Base-by-base conservation (phyloP, 1,140 invertebrate species). In the Papilio xuthus region DNA sequence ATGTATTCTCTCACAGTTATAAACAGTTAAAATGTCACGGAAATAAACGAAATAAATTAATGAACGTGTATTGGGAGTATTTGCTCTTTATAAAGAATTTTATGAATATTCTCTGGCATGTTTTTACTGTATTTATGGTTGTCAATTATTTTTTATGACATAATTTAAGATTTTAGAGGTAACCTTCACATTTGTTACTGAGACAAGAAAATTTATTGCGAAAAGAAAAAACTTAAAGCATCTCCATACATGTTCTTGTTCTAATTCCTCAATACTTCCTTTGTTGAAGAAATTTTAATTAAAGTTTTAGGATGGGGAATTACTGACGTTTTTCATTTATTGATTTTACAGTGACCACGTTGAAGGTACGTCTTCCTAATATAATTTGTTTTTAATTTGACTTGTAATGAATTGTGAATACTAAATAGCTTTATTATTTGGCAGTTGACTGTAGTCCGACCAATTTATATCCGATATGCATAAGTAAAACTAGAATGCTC, bases 271-370 rank as follows among this genome's bases (percentile, higher is more conserved):
- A 63, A 63, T 63, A 28, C 60, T 26, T 63, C 60, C 26, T 63
- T 63, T 63, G 60, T 63, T 26, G 60, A 32, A 63, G 60, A 63
- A 28, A 63, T 63, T 63, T 63, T 63, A 63, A 63, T 63, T 63
- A 63, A 63, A 63, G 60, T 63, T 28, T n/a, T 28, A 63, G 60
- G 26, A 63, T 28, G 60, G 26, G 60, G 60, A 28, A 63, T 63
- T 63, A 63, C 60, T 23, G 12, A 13, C 60, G 60, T 63, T 63
- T 63, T 63, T 63, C 60, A 63, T 63, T 63, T 63, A 63, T 63
- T 13, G 60, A 63, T 63, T 63, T 28, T 28, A 63, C 26, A 28
- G 60, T 63, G 60, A 13, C 56, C 20, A 60, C 9, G 26, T n/a
- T 10, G 60, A 13, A 63, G 23, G 6, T 15, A 63, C 23, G 26